These are phyloP conservation scores for Cantharis lateralis DNA, from an alignment of 2,888 invertebrate genomes.

Conservation along the genomic window DNA sequence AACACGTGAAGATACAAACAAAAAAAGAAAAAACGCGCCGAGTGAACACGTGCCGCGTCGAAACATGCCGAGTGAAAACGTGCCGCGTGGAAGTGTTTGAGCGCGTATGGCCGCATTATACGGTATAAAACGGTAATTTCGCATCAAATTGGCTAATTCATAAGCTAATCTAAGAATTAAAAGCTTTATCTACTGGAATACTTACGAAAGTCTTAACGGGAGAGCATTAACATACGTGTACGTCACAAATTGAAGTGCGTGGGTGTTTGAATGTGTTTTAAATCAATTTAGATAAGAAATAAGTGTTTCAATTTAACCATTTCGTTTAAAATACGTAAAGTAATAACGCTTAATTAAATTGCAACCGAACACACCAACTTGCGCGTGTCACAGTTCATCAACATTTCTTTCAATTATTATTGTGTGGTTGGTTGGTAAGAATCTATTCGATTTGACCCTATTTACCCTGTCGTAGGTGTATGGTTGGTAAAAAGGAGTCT, in stretches of 20 bases:
- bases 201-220: neutral
- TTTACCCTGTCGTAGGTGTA: neutral
- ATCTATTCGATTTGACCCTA: neutral
- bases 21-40: too few species aligned
- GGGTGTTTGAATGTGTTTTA: neutral
- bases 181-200: neutral
- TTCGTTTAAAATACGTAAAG: neutral
- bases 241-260: neutral
- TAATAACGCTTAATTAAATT: neutral
- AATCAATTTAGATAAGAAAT: conserved; percentile 3
- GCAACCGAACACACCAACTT: neutral
- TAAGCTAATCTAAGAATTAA: neutral
- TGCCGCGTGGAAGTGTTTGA: neutral
- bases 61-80: too few species aligned
- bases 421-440: neutral
- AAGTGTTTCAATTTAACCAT: neutral
- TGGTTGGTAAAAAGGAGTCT: neutral
- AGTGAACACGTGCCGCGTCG: too few species aligned
- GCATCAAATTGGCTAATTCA: neutral
- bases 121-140: neutral
- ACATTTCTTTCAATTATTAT: neutral
- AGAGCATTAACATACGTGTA: neutral
- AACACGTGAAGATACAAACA: too few species aligned
- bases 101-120: neutral
- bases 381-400: neutral